Percentiles rank a stretch among this genome's conserved stretches.
Evolutionary conservation across 2,888 invertebrate genomes (phyloP).

Genomic region (Napeogenes sylphis): DNA sequence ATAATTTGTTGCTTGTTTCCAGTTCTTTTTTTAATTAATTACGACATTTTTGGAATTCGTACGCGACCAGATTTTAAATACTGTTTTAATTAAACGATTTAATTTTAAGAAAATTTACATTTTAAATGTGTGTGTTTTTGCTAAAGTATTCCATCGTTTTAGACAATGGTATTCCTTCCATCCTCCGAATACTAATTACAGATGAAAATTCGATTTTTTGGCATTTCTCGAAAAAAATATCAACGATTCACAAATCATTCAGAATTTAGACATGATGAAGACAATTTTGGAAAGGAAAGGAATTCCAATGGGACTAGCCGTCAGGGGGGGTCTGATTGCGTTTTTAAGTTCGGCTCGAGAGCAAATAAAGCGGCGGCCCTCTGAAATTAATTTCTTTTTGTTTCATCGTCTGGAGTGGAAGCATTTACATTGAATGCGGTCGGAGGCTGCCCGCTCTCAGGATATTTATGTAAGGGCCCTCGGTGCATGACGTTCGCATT

Average conservation of each 20-base stretch:
- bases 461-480: conserved; percentile 75
- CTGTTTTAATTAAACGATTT: neutral
- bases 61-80: neutral
- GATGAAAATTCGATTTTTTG: neutral
- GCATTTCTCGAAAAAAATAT: conserved; percentile 28
- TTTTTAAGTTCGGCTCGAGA: conserved; percentile 48
- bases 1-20: too few relatives aligned
- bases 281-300: conserved; percentile 56
- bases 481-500: conserved; percentile 72
- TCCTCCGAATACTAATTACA: neutral
- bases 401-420: conserved; percentile 71
- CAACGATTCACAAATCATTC: conserved; percentile 63
- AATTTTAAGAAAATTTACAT: neutral
- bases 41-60: neutral
- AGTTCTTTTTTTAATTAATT: too few relatives aligned
- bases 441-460: conserved; percentile 68
- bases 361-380: conserved; percentile 71
- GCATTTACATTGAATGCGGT: conserved; percentile 77
- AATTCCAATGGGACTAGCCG: conserved; percentile 59
- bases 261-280: conserved; percentile 55
- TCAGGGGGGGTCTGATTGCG: conserved; percentile 70
- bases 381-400: conserved; percentile 77
- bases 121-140: neutral
- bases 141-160: neutral
- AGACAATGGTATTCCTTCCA: neutral